Conservation (phyloP, 2,888 invertebrate species). For the Chrysotoxum bicinctum region DNA sequence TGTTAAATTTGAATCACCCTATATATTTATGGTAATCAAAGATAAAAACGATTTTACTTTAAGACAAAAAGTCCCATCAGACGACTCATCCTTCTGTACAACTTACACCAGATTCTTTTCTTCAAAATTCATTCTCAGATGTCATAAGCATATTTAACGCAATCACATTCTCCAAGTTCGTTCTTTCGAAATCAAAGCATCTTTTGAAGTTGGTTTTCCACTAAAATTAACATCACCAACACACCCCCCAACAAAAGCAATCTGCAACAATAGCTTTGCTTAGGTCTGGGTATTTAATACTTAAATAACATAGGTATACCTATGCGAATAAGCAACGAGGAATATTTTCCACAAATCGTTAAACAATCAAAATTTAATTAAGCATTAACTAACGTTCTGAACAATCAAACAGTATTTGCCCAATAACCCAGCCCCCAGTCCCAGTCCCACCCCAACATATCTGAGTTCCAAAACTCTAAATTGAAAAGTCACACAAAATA, state of each 20-base stretch:
- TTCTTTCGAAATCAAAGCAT: slow-evolving; percentile 43
- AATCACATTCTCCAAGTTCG: slow-evolving; percentile 36
- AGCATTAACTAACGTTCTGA: slow-evolving; percentile 71
- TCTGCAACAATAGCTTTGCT: neutral
- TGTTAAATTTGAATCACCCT: too few relatives aligned
- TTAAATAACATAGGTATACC: neutral
- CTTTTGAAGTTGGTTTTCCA: slow-evolving; percentile 52
- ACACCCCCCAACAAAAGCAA: slow-evolving; percentile 10
- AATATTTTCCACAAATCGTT: slow-evolving; percentile 65
- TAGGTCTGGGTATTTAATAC: neutral
- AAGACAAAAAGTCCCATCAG: too few relatives aligned
- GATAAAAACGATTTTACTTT: too few relatives aligned
- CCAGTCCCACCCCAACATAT: neutral
- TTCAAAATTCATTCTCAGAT: slow-evolving; percentile 10
- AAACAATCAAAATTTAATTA: slow-evolving; percentile 72
- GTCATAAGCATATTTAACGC: slow-evolving; percentile 39
- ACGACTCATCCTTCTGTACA: too few relatives aligned
- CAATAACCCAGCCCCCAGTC: neutral
- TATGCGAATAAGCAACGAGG: slow-evolving; percentile 28
- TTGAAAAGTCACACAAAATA: slow-evolving; percentile 70
- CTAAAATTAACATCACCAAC: neutral
- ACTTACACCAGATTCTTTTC: too few relatives aligned
- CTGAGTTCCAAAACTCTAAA: slow-evolving; percentile 10
- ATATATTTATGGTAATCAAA: too few relatives aligned
- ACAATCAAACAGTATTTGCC: slow-evolving; percentile 69